Evolutionary conservation across 2,888 invertebrate species (phyloP), one percentile per base, ranked within the genome.

Genomic region (Poecilobothrus nobilitatus): DNA sequence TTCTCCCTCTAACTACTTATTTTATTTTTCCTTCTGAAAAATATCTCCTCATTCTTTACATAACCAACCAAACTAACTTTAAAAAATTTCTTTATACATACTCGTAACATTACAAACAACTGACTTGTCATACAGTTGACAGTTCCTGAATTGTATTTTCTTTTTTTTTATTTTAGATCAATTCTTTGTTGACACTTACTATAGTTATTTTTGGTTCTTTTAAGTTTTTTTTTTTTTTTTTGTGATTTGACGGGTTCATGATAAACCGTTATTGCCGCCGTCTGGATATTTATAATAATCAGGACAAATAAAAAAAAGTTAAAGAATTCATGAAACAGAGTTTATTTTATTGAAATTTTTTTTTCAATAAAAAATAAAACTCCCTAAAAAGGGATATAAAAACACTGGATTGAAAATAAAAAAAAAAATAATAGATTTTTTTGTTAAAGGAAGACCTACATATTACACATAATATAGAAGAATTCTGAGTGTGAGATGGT

Each of bases 181-280:
- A 53, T 53, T 53, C n/a, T 53, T 53, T 53, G 53, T 53, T 53
- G 53, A 53, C 53, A 53, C 53, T 53, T 53, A 53, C 53, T 12
- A 27, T 27, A 53, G 53, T 18, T 53, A 53, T 18, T 53, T 53
- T 53, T 3, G 15, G 18, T 53, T 53, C 18, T 18, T 12, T 53
- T 12, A 2, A 1, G 12, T 12, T n/a, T 53, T 27, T 27, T 2
- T 27, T 27, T 27, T 27, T 27, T 27, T 27, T 27, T 53, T 18
- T 6, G 18, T 53, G 6, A 6, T 12, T 53, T 53, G 53, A 53
- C 53, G n/a, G 27, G 27, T 53, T 53, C 12, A 53, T 53, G 53
- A 53, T 18, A 18, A 53, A 53, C 53, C 18, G 15, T 53, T 53
- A 18, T 53, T 53, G 18, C 53, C 53, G 18, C 53, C 53, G 18